A percentile compares a stretch with the other conserved stretches of the same genome.
Evolutionary conservation across 1,140 invertebrate species (phyloP).

Genomic region (Lycorma delicatula): DNA sequence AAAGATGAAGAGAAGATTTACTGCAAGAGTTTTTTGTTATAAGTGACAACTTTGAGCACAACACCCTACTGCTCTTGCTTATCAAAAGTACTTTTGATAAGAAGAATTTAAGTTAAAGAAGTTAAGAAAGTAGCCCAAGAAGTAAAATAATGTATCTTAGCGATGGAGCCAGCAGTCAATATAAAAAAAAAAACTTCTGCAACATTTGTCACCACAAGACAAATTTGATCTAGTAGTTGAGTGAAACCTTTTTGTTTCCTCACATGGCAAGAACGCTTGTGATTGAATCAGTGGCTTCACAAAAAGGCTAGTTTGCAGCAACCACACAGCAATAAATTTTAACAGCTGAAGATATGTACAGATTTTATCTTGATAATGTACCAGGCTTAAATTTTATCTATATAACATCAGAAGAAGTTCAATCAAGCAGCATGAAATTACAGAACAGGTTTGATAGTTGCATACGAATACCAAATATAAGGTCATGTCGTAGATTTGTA

Average conservation of each 20-base stretch:
- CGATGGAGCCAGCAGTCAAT: slow-evolving; percentile 11
- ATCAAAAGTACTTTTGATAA: slow-evolving; percentile 18
- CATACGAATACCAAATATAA: no score
- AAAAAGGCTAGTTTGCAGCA: slow-evolving; percentile 5
- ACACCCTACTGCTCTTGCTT: slow-evolving; percentile 16
- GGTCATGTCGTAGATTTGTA: no score
- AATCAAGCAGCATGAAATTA: no score
- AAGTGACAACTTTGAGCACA: slow-evolving; percentile 19
- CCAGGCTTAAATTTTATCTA: no score
- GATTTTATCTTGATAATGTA: no score
- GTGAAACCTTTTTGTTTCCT: slow-evolving; percentile 33
- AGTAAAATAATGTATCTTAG: slow-evolving; percentile 2
- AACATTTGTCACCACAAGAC: slow-evolving; percentile 14
- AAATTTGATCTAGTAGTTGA: slow-evolving; percentile 26
- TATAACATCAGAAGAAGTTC: no score
- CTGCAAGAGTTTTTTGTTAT: slow-evolving; percentile 17
- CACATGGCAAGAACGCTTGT: slow-evolving; percentile 30
- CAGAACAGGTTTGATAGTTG: no score
- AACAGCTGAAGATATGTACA: neutral
- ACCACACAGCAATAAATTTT: slow-evolving; percentile 3
- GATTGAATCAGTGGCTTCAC: slow-evolving; percentile 28
- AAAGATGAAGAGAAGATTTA: slow-evolving; percentile 4
- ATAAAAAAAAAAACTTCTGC: slow-evolving; percentile 18
- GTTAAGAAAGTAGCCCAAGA: slow-evolving; percentile 6
- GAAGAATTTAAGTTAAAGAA: slow-evolving; percentile 7